Conservation (phyloP, 1,140 invertebrate species). For the Dufourea novaeangliae region DNA sequence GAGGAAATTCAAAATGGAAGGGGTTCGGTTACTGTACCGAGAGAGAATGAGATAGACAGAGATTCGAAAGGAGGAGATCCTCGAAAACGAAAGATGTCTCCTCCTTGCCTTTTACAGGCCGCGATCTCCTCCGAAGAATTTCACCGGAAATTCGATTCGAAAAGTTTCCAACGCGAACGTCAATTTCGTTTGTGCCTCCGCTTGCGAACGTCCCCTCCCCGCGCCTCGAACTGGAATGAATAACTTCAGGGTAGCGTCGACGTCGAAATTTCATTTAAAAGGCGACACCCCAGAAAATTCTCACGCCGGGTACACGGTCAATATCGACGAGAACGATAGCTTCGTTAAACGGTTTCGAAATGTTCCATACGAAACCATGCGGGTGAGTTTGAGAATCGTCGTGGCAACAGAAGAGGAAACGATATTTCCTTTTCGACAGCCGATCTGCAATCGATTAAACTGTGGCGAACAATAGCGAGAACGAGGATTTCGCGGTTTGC, state of each 20-base stretch:
- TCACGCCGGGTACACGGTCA: background rate
- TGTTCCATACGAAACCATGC: background rate
- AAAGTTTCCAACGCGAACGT: conserved; percentile 34
- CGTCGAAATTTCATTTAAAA: background rate
- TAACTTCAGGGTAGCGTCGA: conserved; percentile 34
- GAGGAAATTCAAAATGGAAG: background rate
- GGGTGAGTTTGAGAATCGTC: background rate
- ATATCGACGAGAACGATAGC: background rate
- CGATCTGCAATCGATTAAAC: background rate
- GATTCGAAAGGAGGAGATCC: background rate
- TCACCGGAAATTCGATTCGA: conserved; percentile 40
- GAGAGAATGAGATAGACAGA: no score
- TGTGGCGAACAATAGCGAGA: background rate
- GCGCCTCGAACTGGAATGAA: conserved; percentile 29
- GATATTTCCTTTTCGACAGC: background rate
- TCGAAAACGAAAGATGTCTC: conserved; percentile 23
- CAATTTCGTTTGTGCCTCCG: conserved; percentile 35
- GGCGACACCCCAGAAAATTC: background rate
- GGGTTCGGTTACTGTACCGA: background rate
- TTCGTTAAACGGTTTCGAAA: background rate
- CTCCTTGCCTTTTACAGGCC: conserved; percentile 38
- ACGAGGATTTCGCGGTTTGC: background rate
- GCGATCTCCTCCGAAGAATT: conserved; percentile 46
- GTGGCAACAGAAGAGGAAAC: no score
- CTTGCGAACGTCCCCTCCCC: background rate